Evolutionary conservation across 1,140 invertebrate genomes (phyloP).

Genomic region (Vanessa tameamea): DNA sequence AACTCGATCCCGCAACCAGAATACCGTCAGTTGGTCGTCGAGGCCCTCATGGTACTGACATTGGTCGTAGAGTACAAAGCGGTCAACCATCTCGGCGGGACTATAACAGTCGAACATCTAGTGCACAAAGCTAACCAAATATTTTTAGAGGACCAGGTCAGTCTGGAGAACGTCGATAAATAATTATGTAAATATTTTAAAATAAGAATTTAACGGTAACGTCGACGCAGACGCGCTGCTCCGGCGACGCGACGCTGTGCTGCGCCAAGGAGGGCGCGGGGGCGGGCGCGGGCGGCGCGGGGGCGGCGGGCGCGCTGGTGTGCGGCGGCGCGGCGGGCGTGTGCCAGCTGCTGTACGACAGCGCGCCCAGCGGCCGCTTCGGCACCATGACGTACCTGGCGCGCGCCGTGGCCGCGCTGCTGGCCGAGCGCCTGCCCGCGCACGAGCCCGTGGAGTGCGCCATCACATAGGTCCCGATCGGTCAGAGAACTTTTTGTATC

Average conservation of each 20-base stretch:
- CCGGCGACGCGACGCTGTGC: slow-evolving; percentile 95
- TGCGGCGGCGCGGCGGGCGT: slow-evolving; percentile 97
- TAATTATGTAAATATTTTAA: too few species aligned
- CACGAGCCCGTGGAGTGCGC: slow-evolving; percentile 90
- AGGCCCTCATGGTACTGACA: slow-evolving; percentile 97
- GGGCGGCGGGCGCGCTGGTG: slow-evolving; percentile 80
- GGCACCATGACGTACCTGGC: slow-evolving; percentile 99
- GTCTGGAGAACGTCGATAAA: slow-evolving; percentile 17
- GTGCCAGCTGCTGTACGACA: slow-evolving; percentile 98
- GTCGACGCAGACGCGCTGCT: slow-evolving; percentile 85
- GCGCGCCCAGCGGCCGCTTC: slow-evolving; percentile 97
- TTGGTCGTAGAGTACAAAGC: slow-evolving; percentile 94
- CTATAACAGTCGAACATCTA: slow-evolving; percentile 95
- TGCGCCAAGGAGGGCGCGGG: slow-evolving; percentile 88
- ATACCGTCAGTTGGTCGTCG: slow-evolving; percentile 98
- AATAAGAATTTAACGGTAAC: too few species aligned
- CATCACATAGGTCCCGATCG: slow-evolving; percentile 79
- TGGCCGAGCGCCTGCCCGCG: slow-evolving; percentile 88
- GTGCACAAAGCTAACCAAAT: slow-evolving; percentile 97
- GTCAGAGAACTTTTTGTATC: too few species aligned
- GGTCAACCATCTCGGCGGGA: slow-evolving; percentile 86
- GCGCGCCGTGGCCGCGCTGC: slow-evolving; percentile 88
- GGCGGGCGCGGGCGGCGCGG: slow-evolving; percentile 75
- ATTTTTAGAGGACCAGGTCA: slow-evolving; percentile 97
- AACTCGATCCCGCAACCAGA: slow-evolving; percentile 99